Evolutionary conservation across 2,797 vertebrate genomes (phyloP).

Genomic region (Anableps anableps): DNA sequence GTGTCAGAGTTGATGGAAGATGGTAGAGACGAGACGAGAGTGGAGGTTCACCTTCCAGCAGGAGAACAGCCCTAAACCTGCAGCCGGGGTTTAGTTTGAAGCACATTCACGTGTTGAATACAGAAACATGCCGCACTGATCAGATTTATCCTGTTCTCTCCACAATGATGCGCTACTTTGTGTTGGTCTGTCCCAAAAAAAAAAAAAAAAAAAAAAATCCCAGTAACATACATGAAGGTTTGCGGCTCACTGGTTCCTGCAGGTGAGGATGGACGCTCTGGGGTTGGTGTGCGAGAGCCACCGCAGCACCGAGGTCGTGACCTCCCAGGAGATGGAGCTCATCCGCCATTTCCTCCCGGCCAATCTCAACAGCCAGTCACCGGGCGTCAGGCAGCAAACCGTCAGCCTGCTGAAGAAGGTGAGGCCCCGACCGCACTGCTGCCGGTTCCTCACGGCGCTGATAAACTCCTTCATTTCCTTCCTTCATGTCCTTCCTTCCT

Average conservation of each 20-base stretch:
- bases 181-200: neutral
- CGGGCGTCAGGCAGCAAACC: slow-evolving; percentile 90
- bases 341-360: slow-evolving; percentile 87
- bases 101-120: too few relatives aligned
- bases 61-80: too few relatives aligned
- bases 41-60: too few relatives aligned
- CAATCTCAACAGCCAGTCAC: slow-evolving; percentile 91
- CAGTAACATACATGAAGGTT: neutral
- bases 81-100: too few relatives aligned
- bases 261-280: slow-evolving; percentile 94
- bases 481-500: too few relatives aligned
- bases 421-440: neutral
- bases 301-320: slow-evolving; percentile 90
- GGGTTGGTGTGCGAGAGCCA: slow-evolving; percentile 94
- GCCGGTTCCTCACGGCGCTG: neutral
- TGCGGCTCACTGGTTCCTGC: neutral
- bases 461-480: too few relatives aligned
- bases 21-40: too few relatives aligned
- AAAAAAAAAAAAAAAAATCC: too few relatives aligned
- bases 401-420: slow-evolving; percentile 92
- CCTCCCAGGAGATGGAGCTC: slow-evolving; percentile 87
- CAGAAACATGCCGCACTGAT: too few relatives aligned
- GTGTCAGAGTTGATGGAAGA: too few relatives aligned
- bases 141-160: too few relatives aligned
- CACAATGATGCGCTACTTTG: neutral